Conservation (phyloP, 2,113 vertebrate species). For the Notarius quadriscutis region DNA sequence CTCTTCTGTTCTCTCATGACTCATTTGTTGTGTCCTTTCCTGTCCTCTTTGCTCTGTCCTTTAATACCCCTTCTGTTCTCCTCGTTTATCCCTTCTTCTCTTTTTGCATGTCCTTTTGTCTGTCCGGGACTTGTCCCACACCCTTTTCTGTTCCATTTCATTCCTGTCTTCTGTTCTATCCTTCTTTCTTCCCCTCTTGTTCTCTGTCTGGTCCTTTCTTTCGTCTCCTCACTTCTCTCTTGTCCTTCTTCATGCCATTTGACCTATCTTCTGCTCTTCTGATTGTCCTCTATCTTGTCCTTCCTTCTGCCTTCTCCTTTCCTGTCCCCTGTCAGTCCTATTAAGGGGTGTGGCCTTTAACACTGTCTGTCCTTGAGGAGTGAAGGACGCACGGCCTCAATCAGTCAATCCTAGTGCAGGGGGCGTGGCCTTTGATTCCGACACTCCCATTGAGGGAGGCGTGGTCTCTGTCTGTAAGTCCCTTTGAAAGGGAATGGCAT, state of each 20-base stretch:
- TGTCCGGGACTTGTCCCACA: neutral
- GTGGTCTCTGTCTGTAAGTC: neutral
- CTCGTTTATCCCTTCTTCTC: neutral
- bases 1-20: neutral
- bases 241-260: neutral
- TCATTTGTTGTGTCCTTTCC: neutral
- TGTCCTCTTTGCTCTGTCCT: neutral
- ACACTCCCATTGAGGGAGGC: neutral
- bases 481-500: neutral
- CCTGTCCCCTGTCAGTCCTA: neutral
- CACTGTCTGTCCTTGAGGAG: neutral
- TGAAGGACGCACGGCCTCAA: neutral
- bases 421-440: neutral
- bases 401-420: neutral
- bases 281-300: neutral
- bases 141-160: neutral
- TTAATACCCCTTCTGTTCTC: neutral
- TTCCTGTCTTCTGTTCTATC: neutral
- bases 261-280: too few relatives aligned
- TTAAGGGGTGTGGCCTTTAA: neutral
- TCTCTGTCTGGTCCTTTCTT: neutral
- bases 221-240: neutral
- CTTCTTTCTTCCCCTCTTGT: neutral
- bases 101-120: neutral
- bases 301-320: neutral